Conservation (phyloP, 2,797 vertebrate species). For the Molossus alvarezi region DNA sequence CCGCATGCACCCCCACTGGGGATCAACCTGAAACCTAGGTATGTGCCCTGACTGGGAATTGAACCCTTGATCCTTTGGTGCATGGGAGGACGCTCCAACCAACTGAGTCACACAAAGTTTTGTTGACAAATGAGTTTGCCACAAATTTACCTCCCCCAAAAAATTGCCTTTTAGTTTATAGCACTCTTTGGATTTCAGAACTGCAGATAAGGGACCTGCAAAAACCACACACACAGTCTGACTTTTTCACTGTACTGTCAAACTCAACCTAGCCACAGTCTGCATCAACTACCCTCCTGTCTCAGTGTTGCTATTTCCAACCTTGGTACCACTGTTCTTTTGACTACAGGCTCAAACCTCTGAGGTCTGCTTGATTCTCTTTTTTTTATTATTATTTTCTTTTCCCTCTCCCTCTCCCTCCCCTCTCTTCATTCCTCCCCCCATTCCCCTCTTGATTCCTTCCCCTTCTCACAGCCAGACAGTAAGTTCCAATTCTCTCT, state of each 20-base stretch:
- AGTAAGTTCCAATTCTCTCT: slow-evolving; percentile 38
- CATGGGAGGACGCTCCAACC: not conserved
- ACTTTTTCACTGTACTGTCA: not conserved
- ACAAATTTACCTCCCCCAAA: slow-evolving; percentile 4
- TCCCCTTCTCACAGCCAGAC: not conserved
- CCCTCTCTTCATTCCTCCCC: too few species aligned
- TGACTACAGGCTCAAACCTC: not conserved
- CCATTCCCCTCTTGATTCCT: not conserved
- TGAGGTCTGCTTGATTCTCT: slow-evolving; percentile 4
- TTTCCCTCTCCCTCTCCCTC: too few species aligned
- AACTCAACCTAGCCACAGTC: not conserved
- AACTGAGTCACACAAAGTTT: slow-evolving; percentile 8
- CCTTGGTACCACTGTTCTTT: not conserved
- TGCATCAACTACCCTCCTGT: not conserved
- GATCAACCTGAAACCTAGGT: not conserved
- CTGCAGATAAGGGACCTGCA: not conserved
- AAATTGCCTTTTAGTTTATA: not conserved
- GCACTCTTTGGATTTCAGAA: slow-evolving; percentile 67
- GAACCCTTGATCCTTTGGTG: not conserved
- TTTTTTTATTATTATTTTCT: too few species aligned
- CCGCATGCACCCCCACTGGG: not conserved
- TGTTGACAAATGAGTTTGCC: slow-evolving; percentile 54
- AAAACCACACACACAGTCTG: not conserved
- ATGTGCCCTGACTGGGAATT: not conserved
- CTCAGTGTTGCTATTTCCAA: slow-evolving; percentile 27